Conservation (phyloP, 1,140 invertebrate species). For the Xylocopa sonorina region DNA sequence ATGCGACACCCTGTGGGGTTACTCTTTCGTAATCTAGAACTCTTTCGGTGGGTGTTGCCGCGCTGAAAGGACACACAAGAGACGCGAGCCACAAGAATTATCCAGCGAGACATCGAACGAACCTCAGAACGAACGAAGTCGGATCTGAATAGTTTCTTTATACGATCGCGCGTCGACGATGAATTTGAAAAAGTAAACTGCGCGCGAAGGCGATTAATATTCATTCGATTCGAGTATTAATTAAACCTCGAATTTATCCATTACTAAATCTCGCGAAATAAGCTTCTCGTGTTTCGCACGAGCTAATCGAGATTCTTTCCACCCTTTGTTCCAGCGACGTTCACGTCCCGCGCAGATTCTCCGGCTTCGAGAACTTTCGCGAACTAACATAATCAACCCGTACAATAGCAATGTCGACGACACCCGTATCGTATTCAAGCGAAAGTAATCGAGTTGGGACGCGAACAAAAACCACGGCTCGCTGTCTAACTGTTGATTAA, state of each 20-base stretch:
- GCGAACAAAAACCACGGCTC: background rate
- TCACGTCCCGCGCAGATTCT: background rate
- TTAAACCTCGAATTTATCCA: too few species aligned
- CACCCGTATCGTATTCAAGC: background rate
- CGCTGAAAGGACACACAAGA: slow-evolving; percentile 50
- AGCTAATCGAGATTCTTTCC: background rate
- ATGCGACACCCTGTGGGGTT: slow-evolving; percentile 55
- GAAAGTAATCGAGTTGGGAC: background rate
- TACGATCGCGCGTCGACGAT: too few species aligned
- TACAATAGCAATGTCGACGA: slow-evolving; percentile 26
- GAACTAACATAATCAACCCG: slow-evolving; percentile 17
- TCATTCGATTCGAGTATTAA: too few species aligned
- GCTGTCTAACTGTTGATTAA: background rate
- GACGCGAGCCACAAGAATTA: slow-evolving; percentile 29
- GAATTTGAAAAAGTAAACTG: too few species aligned
- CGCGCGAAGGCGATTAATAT: too few species aligned
- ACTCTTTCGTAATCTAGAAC: slow-evolving; percentile 42
- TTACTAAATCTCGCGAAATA: background rate
- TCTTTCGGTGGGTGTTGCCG: slow-evolving; percentile 25
- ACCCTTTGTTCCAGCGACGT: background rate
- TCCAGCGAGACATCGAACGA: background rate
- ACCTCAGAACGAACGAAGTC: too few species aligned
- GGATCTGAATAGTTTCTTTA: too few species aligned
- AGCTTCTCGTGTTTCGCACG: background rate
- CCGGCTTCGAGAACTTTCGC: slow-evolving; percentile 5